phyloP scores from a whole-genome alignment of 2,113 vertebrate species.

The Silurus meridionalis region DNA sequence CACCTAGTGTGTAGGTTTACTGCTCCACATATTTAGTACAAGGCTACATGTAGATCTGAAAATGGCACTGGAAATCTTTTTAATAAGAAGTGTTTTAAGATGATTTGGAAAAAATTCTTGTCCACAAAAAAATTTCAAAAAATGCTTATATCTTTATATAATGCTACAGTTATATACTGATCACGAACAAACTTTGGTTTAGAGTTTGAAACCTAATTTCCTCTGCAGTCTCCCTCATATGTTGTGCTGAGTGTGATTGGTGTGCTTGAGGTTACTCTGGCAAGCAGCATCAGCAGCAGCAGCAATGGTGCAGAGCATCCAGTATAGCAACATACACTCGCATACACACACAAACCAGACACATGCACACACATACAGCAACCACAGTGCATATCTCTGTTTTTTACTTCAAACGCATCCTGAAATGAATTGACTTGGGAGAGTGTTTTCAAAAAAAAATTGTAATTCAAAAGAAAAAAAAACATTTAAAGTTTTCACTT shows the following conservation, averaged over 20 bases:
- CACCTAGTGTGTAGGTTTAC: neutral
- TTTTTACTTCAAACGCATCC: neutral
- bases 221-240: slow-evolving; percentile 28
- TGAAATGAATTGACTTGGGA: too few relatives aligned
- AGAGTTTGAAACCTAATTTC: neutral
- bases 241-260: slow-evolving; percentile 29
- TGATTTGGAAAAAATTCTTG: too few relatives aligned
- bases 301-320: neutral
- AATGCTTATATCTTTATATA: too few relatives aligned
- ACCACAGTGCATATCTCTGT: slow-evolving; percentile 18
- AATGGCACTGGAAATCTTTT: too few relatives aligned
- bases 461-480: too few relatives aligned
- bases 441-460: too few relatives aligned
- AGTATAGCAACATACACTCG: neutral
- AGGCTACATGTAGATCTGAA: too few relatives aligned
- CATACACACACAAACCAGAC: neutral
- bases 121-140: too few relatives aligned
- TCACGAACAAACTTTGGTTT: too few relatives aligned
- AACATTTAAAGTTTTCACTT: too few relatives aligned
- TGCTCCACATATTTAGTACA: neutral
- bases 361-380: neutral
- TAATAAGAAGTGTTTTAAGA: too few relatives aligned
- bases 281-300: neutral
- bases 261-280: slow-evolving; percentile 15
- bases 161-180: too few relatives aligned